phyloP scores from a whole-genome alignment of 1,140 invertebrate genomes.

The Homalodisca vitripennis region DNA sequence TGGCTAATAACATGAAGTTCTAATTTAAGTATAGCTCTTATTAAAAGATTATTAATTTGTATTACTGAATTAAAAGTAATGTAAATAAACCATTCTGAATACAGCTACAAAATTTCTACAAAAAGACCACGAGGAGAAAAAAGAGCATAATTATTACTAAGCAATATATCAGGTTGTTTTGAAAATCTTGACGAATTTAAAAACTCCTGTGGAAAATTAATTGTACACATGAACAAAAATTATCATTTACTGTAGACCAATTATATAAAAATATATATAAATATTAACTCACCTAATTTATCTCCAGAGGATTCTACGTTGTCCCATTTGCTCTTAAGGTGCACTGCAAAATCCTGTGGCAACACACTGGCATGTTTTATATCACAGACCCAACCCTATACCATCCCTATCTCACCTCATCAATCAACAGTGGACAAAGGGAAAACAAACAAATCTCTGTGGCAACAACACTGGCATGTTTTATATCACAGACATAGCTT shows the following conservation, averaged over 20 bases:
- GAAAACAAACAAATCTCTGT: background rate
- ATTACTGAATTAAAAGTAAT: background rate
- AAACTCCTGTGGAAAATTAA: too few species aligned
- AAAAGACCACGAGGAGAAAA: background rate
- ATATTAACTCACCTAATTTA: slow-evolving; percentile 58
- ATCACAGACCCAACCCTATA: background rate
- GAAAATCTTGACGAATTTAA: too few species aligned
- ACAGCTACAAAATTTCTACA: background rate
- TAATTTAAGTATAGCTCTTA: too few species aligned
- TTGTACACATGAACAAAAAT: too few species aligned
- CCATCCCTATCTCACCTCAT: background rate
- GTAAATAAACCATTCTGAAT: background rate
- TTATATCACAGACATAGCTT: too few species aligned
- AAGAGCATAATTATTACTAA: background rate
- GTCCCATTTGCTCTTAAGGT: slow-evolving; percentile 63
- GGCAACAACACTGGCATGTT: too few species aligned
- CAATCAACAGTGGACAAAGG: background rate
- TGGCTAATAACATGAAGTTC: too few species aligned
- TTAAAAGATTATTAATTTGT: background rate
- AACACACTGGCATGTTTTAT: slow-evolving; percentile 19
- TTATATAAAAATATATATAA: too few species aligned
- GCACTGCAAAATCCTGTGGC: slow-evolving; percentile 43
- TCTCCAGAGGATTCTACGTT: slow-evolving; percentile 59
- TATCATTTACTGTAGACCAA: too few species aligned
- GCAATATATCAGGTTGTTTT: slow-evolving; percentile 5